A percentile compares a stretch with the other conserved stretches of the same genome.
Evolutionary conservation across 1,140 invertebrate species (phyloP).

Genomic region (Aphelenchoides fujianensis): DNA sequence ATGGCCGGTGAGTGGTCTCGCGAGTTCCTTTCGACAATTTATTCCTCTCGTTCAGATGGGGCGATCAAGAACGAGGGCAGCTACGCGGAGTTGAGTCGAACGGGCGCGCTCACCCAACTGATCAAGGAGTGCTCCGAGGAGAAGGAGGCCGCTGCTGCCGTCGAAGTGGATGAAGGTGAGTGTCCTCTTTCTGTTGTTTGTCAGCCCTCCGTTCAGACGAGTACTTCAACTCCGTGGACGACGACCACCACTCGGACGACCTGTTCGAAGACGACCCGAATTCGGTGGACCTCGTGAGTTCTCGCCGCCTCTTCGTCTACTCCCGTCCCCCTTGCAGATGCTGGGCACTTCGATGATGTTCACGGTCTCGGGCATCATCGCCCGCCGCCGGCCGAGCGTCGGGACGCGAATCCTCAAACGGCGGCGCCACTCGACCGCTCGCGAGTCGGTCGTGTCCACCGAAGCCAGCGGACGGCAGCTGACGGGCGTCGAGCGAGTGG

Average conservation of each 20-base stretch:
- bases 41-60: slow-evolving; percentile 45
- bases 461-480: slow-evolving; percentile 26
- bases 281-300: too few relatives aligned
- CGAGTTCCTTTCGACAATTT: not conserved
- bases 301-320: too few relatives aligned
- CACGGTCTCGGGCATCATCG: slow-evolving; percentile 55
- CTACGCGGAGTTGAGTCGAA: slow-evolving; percentile 50
- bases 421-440: slow-evolving; percentile 33
- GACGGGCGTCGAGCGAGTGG: slow-evolving; percentile 49
- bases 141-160: not conserved
- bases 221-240: slow-evolving; percentile 22
- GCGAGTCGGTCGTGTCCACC: slow-evolving; percentile 31
- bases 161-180: not conserved
- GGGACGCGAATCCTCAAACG: too few relatives aligned
- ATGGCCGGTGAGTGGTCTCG: slow-evolving; percentile 24
- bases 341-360: slow-evolving; percentile 55
- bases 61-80: slow-evolving; percentile 46
- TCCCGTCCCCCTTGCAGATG: too few relatives aligned
- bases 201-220: not conserved
- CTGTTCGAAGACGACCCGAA: too few relatives aligned
- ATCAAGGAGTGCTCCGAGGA: slow-evolving; percentile 42
- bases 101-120: slow-evolving; percentile 51
- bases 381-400: slow-evolving; percentile 35
- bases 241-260: too few relatives aligned
- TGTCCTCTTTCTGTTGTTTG: not conserved